These are phyloP conservation scores for Gallinago nigripennis DNA, from an alignment of 2,797 vertebrate genomes.

Conservation along the genomic window DNA sequence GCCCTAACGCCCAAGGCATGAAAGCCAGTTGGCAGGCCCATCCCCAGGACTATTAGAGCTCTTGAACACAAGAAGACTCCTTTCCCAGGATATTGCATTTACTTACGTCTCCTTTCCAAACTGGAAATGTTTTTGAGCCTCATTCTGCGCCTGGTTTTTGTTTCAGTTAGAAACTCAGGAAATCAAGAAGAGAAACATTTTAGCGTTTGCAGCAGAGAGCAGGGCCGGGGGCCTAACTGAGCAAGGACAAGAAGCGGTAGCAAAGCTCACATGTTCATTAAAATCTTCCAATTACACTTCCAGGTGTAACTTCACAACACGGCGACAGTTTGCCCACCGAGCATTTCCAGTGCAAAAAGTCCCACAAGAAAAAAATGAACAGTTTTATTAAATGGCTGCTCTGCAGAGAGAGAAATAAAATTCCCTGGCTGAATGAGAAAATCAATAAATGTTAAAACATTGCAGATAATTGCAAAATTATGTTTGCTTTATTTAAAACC, in stretches of 20 bases:
- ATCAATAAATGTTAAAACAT: not conserved
- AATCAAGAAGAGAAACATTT: slow-evolving; percentile 8
- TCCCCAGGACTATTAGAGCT: not conserved
- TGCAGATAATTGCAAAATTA: slow-evolving; percentile 30
- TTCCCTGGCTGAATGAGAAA: not conserved
- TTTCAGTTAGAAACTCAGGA: slow-evolving; percentile 35
- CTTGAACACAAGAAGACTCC: slow-evolving; percentile 11
- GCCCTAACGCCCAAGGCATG: slow-evolving; percentile 6
- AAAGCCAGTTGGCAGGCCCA: slow-evolving; percentile 7
- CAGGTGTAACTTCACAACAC: not conserved
- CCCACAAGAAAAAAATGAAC: not conserved
- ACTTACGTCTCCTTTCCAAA: slow-evolving; percentile 8
- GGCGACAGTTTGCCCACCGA: not conserved
- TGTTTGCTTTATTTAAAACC: not conserved
- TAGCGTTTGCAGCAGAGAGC: not conserved
- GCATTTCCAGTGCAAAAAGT: not conserved
- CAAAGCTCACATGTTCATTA: not conserved
- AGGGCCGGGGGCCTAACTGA: not conserved
- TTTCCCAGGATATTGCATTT: slow-evolving; percentile 1
- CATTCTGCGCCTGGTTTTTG: not conserved
- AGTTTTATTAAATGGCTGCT: not conserved
- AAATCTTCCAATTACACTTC: not conserved
- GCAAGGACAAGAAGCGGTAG: not conserved
- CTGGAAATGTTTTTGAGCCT: slow-evolving; percentile 15
- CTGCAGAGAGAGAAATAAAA: not conserved